Conservation (phyloP, 2,113 vertebrate genomes). For the Chaenocephalus aceratus region DNA sequence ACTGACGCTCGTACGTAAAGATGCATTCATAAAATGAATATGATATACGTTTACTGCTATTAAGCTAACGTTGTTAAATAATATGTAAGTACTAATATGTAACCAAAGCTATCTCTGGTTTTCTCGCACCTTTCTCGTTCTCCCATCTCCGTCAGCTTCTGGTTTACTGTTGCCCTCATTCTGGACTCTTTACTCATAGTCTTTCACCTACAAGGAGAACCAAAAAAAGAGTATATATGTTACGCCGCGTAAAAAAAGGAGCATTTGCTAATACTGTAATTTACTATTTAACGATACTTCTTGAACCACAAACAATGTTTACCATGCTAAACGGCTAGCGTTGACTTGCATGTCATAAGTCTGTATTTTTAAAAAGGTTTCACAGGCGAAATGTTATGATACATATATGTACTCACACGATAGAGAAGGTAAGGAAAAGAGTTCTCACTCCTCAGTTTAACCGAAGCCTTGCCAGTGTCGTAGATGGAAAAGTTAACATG, state of each 20-base stretch:
- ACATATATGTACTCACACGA: slow-evolving; percentile 14
- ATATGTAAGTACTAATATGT: no score
- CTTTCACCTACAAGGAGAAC: slow-evolving; percentile 33
- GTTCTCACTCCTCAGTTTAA: neutral
- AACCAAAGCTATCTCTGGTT: neutral
- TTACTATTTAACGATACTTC: neutral
- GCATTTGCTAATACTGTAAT: neutral
- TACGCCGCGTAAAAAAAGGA: neutral
- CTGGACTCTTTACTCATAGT: slow-evolving; percentile 81
- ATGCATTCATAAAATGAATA: neutral
- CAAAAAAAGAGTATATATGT: neutral
- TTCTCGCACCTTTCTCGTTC: slow-evolving; percentile 92
- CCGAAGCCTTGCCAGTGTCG: neutral
- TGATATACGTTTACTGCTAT: neutral
- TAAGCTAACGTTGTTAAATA: neutral
- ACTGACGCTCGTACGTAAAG: neutral
- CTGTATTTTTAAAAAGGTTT: no score
- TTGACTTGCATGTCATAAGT: neutral
- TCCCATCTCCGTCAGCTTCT: slow-evolving; percentile 97
- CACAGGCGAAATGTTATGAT: no score
- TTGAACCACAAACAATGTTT: neutral
- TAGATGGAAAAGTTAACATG: slow-evolving; percentile 19
- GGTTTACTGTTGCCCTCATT: slow-evolving; percentile 94
- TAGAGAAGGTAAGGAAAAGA: neutral
- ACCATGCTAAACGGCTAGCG: neutral